phyloP scores from a whole-genome alignment of 1,140 invertebrate species.

The Drosophila malerkotliana region DNA sequence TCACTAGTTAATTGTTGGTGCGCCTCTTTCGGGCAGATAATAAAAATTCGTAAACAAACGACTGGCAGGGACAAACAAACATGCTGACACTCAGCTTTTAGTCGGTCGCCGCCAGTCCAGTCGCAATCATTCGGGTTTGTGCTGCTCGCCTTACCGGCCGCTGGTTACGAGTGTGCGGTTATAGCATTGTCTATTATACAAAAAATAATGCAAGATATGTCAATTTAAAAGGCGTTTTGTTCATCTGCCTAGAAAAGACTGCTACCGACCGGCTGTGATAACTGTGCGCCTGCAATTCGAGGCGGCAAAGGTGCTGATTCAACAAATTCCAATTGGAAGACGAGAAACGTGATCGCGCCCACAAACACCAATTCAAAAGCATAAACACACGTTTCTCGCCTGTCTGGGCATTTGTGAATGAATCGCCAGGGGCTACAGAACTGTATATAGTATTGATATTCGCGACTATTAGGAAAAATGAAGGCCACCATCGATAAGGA shows the following conservation, averaged over 20 bases:
- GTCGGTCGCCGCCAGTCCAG: background rate
- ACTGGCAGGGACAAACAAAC: constrained; percentile 25
- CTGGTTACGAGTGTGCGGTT: background rate
- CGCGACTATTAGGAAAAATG: constrained; percentile 48
- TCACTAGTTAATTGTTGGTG: constrained; percentile 41
- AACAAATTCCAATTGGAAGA: constrained; percentile 23
- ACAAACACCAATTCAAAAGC: constrained; percentile 14
- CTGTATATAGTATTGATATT: constrained; percentile 29
- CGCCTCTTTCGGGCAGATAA: constrained; percentile 33
- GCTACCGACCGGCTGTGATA: constrained; percentile 6
- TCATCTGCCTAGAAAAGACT: too few relatives aligned
- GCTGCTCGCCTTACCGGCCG: background rate
- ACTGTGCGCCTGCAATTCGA: constrained; percentile 3
- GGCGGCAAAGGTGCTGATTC: constrained; percentile 10
- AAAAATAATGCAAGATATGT: constrained; percentile 11
- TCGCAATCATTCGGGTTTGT: background rate
- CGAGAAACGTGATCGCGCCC: constrained; percentile 61
- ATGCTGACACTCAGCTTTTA: constrained; percentile 27
- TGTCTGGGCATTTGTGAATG: constrained; percentile 25
- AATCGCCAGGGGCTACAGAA: constrained; percentile 19
- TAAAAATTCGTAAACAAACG: constrained; percentile 41
- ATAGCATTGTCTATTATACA: background rate
- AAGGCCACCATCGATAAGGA: constrained; percentile 87
- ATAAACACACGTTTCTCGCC: constrained; percentile 36
- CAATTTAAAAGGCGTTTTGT: constrained; percentile 7